Evolutionary conservation across 2,797 vertebrate species (phyloP), one percentile per base, ranked within the genome.

Genomic region (Peromyscus nudipes): DNA sequence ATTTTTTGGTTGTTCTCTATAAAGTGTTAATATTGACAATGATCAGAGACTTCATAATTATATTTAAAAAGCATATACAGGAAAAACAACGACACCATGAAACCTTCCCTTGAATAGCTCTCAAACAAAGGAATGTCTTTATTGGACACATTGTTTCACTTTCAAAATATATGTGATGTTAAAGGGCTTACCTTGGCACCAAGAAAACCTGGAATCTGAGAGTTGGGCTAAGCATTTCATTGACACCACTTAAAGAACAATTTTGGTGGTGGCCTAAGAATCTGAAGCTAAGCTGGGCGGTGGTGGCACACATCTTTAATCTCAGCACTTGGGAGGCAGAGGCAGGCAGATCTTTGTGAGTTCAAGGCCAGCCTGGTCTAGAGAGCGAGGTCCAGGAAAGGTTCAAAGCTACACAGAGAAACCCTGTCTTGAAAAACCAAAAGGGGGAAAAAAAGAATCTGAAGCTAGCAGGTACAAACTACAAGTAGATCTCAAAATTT

Each of bases 1-100:
- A 43, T 7, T 82, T 71, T 84, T 80, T 9, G 37, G 60, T 71
- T 89, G 52, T 67, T 94, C 88, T n/a, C 83, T 25, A 92, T 92
- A 76, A 88, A 93, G 67, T 5, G 37, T 84, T 40, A 86, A 60
- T 75, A 96, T 43, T 69, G 60, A 11, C 43, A 84, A 71, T 69
- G 34, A 57, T 91, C 9, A 88, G 80, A 84, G 55, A 81, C 17
- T 55, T 81, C 14, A 62, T 75, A 94, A 25, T 1, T 81, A 57
- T 64, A 64, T 65, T 92, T 65, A 31, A 29, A 46, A 6, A 79
- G 9, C 67, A 69, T 6, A 8, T 92, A n/a, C 34, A 57, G 4
- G 17, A 91, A 93, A 71, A 60, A 52, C 46, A 81, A 87, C 2
- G 0, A 31, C 23, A 27, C 31, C 64, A 52, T 81, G 46, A 89